Base-by-base conservation (phyloP, 2,797 vertebrate species). In the Pseudocheirus occidentalis region DNA sequence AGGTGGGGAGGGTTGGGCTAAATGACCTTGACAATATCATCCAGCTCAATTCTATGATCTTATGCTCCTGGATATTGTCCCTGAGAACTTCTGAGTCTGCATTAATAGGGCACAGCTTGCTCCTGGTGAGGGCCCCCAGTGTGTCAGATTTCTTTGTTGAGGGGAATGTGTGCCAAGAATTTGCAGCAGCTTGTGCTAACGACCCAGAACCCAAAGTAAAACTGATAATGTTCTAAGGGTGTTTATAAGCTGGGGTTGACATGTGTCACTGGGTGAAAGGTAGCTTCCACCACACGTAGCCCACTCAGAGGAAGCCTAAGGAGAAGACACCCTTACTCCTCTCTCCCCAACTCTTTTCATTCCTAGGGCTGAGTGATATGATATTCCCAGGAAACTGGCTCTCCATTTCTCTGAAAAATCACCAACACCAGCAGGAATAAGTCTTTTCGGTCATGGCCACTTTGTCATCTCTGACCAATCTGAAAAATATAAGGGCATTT, bases 61-160 rank as follows among this genome's bases (percentile, higher is more conserved):
- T 87, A 87, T 87, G 73, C 27, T 46, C 73, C 73, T 87, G 16
- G 59, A 56, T 52, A 94, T n/a, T 73, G 54, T 87, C 52, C 14
- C 40, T 28, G 93, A 96, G 91, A 92, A 54, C 53, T 90, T 95
- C 73, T 92, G 92, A 56, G 27, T 90, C 92, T 91, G 96, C 94
- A 95, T 50, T 91, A 90, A 59, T 46, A 55, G 96, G 90, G 94
- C 40, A 14, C 14, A 5, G 24, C 87, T 58, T 2, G 81, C 31
- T 2, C 0, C 90, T 56, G 56, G 66, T 73, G 66, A 90, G 93
- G 55, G 54, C 92, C 52, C 73, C 53, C 46, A 62, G 57, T 66
- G 91, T 89, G 93, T 97, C 97, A 53, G 93, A 81, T 97, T 95
- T 96, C 96, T 95, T 93, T 93, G 90, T 91, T 93, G 55, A 90